phyloP scores from a whole-genome alignment of 1,140 invertebrate species.

The Drosophila melanogaster region Release_6_plus_ISO1_MT NC_004354.4:8555001-8555500 shows the following conservation, averaged over 20 bases:
- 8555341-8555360: not conserved
- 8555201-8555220: not conserved
- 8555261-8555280: not conserved
- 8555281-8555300: not conserved
- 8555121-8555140: conserved; percentile 66
- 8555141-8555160: conserved; percentile 69
- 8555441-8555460: not conserved
- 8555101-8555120: conserved; percentile 22
- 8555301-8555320: not conserved
- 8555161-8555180: conserved; percentile 46
- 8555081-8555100: conserved; percentile 16
- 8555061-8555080: conserved; percentile 37
- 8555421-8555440: not conserved
- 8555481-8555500: conserved; percentile 20
- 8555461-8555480: not conserved
- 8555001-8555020: conserved; percentile 34
- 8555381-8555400: not conserved
- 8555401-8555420: not conserved
- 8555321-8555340: not conserved
- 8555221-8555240: not conserved
- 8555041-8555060: conserved; percentile 15
- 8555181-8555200: not conserved
- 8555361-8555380: not conserved
- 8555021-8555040: conserved; percentile 27
- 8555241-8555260: not conserved